Percentiles rank a stretch among this genome's conserved stretches.
These are phyloP conservation scores for Guaruba guarouba DNA, from an alignment of 2,113 vertebrate species.

Conservation along the genomic window DNA sequence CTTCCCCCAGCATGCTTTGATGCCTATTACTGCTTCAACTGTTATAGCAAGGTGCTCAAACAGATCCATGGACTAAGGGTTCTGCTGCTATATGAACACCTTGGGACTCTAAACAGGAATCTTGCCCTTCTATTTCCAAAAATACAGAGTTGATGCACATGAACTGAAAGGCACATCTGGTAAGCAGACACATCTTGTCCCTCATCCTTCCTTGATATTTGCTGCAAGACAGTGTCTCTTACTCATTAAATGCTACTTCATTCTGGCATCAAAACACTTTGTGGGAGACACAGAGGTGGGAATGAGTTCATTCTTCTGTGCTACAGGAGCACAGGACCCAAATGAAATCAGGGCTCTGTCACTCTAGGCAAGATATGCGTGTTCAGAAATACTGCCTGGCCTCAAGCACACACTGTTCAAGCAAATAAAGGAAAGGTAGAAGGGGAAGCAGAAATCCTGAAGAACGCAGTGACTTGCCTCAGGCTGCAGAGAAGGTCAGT, in stretches of 20 bases:
- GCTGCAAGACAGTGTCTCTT: not conserved
- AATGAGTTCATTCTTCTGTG: not conserved
- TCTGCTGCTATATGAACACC: not conserved
- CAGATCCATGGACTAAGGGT: not conserved
- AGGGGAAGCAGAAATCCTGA: conserved; percentile 5
- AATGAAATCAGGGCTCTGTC: not conserved
- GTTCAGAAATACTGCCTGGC: conserved; percentile 16
- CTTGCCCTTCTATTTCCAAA: not conserved
- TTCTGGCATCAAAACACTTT: not conserved
- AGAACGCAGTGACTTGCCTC: conserved; percentile 4
- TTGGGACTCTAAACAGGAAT: not conserved
- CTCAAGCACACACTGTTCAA: not conserved
- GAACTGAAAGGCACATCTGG: not conserved
- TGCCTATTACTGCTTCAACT: not conserved
- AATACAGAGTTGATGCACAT: not conserved
- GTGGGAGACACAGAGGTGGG: not conserved
- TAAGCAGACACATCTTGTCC: not conserved
- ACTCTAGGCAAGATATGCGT: not conserved
- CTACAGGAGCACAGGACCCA: not conserved
- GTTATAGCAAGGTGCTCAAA: not conserved
- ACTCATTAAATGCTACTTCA: conserved; percentile 4
- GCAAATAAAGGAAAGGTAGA: not conserved
- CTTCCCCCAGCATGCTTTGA: not conserved
- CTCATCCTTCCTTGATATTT: not conserved
- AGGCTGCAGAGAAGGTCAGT: conserved; percentile 40